Conservation (phyloP, 2,113 vertebrate genomes). For the Anser brachyrhynchus region DNA sequence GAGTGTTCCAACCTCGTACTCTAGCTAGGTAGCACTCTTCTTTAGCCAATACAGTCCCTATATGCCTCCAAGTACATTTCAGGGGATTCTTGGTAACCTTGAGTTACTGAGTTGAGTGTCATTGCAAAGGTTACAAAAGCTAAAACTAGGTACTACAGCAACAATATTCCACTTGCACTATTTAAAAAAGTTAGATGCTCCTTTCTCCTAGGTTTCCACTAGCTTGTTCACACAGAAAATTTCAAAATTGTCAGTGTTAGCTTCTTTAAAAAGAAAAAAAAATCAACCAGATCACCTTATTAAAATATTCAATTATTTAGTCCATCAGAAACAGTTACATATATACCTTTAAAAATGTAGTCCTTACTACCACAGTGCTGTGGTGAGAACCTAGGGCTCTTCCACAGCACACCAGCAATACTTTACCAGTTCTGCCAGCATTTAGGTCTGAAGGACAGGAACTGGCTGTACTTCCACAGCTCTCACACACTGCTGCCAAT, state of each 20-base stretch:
- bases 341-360: background rate
- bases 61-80: background rate
- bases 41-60: background rate
- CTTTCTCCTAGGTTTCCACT: background rate
- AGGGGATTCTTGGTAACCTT: background rate
- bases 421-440: background rate
- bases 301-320: background rate
- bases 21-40: background rate
- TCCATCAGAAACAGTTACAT: background rate
- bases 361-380: accelerated
- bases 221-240: background rate
- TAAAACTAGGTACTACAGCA: background rate
- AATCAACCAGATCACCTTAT: background rate
- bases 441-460: conserved; percentile 16
- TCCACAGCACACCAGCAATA: background rate
- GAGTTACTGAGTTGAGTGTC: background rate
- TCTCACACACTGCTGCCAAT: background rate
- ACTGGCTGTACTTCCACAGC: conserved; percentile 47
- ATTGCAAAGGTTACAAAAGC: background rate
- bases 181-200: background rate
- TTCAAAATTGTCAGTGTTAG: background rate
- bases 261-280: background rate
- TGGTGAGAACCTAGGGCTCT: background rate
- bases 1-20: background rate
- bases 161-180: background rate